phyloP scores from a whole-genome alignment of 2,113 vertebrate species.

The Catharus minimus region DNA sequence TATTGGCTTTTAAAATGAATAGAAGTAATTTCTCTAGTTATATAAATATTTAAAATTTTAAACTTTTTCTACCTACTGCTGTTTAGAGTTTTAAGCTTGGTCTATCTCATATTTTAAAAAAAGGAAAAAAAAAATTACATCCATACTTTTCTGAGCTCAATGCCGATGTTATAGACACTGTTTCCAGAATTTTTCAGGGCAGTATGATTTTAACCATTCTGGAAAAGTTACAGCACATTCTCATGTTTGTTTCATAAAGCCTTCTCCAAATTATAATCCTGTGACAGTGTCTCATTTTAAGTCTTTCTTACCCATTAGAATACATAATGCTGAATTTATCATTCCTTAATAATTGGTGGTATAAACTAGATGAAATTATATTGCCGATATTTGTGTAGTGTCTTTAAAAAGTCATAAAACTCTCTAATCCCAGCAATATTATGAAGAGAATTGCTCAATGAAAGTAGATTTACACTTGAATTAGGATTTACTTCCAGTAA shows the following conservation, averaged over 20 bases:
- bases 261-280: conserved; percentile 51
- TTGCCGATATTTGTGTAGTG: conserved; percentile 55
- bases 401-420: conserved; percentile 47
- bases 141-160: conserved; percentile 37
- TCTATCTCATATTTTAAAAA: conserved; percentile 55
- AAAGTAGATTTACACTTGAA: conserved; percentile 55
- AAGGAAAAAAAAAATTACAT: not conserved
- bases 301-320: conserved; percentile 58
- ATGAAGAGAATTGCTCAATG: conserved; percentile 40
- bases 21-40: conserved; percentile 64
- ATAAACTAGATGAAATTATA: conserved; percentile 58
- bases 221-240: conserved; percentile 46
- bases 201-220: conserved; percentile 70
- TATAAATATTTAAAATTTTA: conserved; percentile 69
- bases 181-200: conserved; percentile 60
- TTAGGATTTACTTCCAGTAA: conserved; percentile 58
- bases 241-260: conserved; percentile 58
- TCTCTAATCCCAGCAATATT: conserved; percentile 58
- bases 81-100: conserved; percentile 72
- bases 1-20: conserved; percentile 72
- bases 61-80: conserved; percentile 73
- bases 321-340: conserved; percentile 56
- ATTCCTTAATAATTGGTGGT: conserved; percentile 62
- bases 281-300: conserved; percentile 55
- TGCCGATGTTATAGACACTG: conserved; percentile 19